Conservation (phyloP, 2,888 invertebrate genomes). For the Sinotaia quadrata region DNA sequence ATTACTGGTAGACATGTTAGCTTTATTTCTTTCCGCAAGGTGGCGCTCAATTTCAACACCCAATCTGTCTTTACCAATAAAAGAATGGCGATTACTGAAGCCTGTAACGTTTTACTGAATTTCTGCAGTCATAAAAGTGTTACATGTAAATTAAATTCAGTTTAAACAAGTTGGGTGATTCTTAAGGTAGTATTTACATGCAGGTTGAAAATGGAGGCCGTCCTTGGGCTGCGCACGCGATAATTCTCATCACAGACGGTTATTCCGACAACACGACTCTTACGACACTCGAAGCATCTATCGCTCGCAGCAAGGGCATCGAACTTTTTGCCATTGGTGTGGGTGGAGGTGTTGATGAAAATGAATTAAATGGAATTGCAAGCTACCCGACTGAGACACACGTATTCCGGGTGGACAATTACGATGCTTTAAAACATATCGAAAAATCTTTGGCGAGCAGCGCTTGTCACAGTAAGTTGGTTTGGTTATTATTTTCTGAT, state of each 20-base stretch:
- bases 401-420: slow-evolving; percentile 51
- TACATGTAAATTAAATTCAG: too few species aligned
- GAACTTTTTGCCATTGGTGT: slow-evolving; percentile 54
- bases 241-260: slow-evolving; percentile 61
- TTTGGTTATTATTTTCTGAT: slow-evolving; percentile 3
- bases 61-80: too few species aligned
- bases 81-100: too few species aligned
- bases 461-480: slow-evolving; percentile 51
- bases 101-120: too few species aligned
- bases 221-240: slow-evolving; percentile 42
- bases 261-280: slow-evolving; percentile 30
- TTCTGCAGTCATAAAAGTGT: too few species aligned
- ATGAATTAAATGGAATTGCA: slow-evolving; percentile 50
- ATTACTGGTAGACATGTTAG: too few species aligned
- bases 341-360: slow-evolving; percentile 43
- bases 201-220: slow-evolving; percentile 42
- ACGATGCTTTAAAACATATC: slow-evolving; percentile 46
- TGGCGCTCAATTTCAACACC: too few species aligned
- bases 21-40: too few species aligned
- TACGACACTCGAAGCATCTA: slow-evolving; percentile 38
- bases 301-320: slow-evolving; percentile 39
- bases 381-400: slow-evolving; percentile 51
- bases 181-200: too few species aligned
- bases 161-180: too few species aligned
- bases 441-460: slow-evolving; percentile 45